These are phyloP conservation scores for Paradoxurus hermaphroditus DNA, from an alignment of 2,113 vertebrate genomes.

Conservation along the genomic window DNA sequence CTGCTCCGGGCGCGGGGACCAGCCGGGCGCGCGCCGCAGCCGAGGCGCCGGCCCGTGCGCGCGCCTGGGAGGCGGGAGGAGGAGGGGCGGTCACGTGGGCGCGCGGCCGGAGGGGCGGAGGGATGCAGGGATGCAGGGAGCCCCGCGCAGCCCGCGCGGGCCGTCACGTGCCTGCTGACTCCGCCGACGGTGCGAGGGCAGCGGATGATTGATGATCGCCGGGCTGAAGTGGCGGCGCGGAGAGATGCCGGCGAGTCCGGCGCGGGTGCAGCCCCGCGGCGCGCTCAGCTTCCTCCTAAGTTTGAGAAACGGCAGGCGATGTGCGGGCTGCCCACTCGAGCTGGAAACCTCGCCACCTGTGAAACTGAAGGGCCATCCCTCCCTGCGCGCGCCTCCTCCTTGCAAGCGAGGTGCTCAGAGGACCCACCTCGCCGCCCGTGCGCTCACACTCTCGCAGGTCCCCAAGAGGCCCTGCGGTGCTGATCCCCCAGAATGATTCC, in stretches of 20 bases:
- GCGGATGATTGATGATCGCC: not conserved
- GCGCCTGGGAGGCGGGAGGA: constrained; percentile 28
- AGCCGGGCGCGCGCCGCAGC: constrained; percentile 37
- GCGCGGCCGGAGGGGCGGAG: not conserved
- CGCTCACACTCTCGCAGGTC: no score
- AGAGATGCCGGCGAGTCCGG: not conserved
- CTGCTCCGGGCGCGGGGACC: not conserved
- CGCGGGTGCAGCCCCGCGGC: not conserved
- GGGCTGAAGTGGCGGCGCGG: not conserved
- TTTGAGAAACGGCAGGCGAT: not conserved
- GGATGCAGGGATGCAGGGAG: not conserved
- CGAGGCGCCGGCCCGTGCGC: constrained; percentile 62
- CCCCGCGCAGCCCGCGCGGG: not conserved
- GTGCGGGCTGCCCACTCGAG: not conserved
- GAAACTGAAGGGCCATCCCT: not conserved
- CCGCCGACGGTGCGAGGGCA: not conserved
- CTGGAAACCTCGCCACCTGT: not conserved
- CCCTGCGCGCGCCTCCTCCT: not conserved
- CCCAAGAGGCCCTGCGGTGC: not conserved
- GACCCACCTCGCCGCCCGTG: not conserved
- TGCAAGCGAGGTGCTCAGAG: not conserved
- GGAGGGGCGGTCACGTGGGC: constrained; percentile 66
- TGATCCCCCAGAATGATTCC: not conserved
- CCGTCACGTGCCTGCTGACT: not conserved
- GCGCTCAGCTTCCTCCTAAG: not conserved